Conservation (phyloP, 92 coral and sea anemone genomes). For the Zoanthus sansibaricus region DNA sequence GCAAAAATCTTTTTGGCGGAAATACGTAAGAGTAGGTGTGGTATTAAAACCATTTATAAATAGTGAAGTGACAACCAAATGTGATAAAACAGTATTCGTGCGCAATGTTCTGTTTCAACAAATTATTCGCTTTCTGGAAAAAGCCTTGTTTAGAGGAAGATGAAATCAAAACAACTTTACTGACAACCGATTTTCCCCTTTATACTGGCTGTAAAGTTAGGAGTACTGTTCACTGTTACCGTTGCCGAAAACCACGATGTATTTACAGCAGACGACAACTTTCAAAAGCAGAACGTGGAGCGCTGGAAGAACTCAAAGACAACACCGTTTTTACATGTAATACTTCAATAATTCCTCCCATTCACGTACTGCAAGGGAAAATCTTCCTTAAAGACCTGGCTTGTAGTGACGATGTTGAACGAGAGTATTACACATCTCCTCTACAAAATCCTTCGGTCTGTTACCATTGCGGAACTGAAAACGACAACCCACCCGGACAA, state of each 20-base stretch:
- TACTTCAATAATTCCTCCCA: slow-evolving; percentile 61
- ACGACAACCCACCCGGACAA: neutral
- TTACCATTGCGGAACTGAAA: slow-evolving; percentile 46
- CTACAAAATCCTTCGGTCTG: slow-evolving; percentile 39
- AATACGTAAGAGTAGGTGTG: too few relatives aligned
- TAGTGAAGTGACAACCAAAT: too few relatives aligned
- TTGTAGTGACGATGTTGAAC: slow-evolving; percentile 49
- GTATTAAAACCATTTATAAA: too few relatives aligned
- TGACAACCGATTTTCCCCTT: slow-evolving; percentile 5
- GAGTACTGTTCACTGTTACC: slow-evolving; percentile 62
- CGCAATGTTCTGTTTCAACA: slow-evolving; percentile 14
- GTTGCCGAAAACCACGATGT: slow-evolving; percentile 82
- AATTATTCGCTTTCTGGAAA: neutral
- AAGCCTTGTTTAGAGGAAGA: neutral
- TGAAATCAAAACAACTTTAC: neutral
- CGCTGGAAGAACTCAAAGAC: slow-evolving; percentile 59
- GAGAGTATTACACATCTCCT: slow-evolving; percentile 50
- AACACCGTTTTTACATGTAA: slow-evolving; percentile 71
- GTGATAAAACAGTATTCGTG: neutral
- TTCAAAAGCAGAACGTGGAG: slow-evolving; percentile 41
- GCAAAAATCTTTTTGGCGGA: too few relatives aligned
- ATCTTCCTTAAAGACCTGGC: slow-evolving; percentile 55
- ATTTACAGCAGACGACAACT: slow-evolving; percentile 70
- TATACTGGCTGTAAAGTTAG: slow-evolving; percentile 74
- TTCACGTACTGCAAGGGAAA: slow-evolving; percentile 65